Evolutionary conservation across 2,797 vertebrate species (phyloP), one percentile per base, ranked within the genome.

Genomic region (Molothrus ater): DNA sequence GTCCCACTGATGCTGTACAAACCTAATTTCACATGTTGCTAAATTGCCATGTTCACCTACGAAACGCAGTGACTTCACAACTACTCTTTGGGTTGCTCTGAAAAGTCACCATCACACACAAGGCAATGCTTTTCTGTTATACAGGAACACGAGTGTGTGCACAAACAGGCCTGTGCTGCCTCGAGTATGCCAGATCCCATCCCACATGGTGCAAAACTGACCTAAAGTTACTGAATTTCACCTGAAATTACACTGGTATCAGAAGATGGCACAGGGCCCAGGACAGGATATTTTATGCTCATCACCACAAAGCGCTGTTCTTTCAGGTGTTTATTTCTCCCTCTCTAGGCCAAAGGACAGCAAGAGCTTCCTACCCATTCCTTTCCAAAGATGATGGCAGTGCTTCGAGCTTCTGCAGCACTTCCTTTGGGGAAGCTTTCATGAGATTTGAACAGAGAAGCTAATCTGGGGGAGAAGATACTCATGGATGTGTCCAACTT

Each of bases 31-130:
- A 19, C 3, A 2, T 0, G 13, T 32, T 18, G 32, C 36, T 56
- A 36, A 24, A n/a, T 16, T 36, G 89, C 24, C 1, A 3, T 6
- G 56, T 29, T 60, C 7, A n/a, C 64, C 54, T 34, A 54, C 0
- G 3, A 70, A 54, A 79, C 31, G 26, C 7, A 32, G 78, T 5
- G 11, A 18, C 42, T 57, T 72, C 12, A 40, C 17, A 25, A 45
- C 38, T 64, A 20, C 66, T 89, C 86, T 96, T 57, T 88, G 79
- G 95, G 87, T 48, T 70, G 86, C 72, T 88, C 70, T 53, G 65
- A 43, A 68, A 51, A 88, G 76, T 74, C 81, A 78, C 45, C 72
- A 53, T 15, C 26, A 20, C 32, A 18, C 66, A 25, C 10, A 42
- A 32, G 51, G 34, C 14, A 47, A 31, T 2, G 43, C 36, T 75